A percentile compares a stretch with the other conserved stretches of the same genome.
These are phyloP conservation scores for Mola mola DNA, from an alignment of 2,113 vertebrate genomes.

Conservation along the genomic window DNA sequence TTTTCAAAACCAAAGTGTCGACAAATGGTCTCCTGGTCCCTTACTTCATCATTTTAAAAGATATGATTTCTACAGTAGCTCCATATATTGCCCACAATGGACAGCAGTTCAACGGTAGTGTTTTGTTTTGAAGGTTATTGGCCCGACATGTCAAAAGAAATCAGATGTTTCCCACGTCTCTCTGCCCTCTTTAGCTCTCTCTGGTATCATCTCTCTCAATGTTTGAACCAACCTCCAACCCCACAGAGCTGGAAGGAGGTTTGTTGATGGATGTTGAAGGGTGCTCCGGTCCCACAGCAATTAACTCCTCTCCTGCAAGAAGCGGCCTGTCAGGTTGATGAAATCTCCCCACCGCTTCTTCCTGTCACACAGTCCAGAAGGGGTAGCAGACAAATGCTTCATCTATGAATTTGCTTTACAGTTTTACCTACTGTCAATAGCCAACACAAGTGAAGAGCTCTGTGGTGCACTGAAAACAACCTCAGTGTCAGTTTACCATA, in stretches of 20 bases:
- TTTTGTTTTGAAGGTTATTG: slow-evolving; percentile 73
- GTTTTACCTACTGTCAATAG: slow-evolving; percentile 62
- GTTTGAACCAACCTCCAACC: slow-evolving; percentile 71
- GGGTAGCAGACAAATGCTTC: slow-evolving; percentile 73
- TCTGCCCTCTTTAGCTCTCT: slow-evolving; percentile 60
- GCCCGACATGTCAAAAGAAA: slow-evolving; percentile 69
- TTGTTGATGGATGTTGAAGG: slow-evolving; percentile 80
- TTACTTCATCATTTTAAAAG: background rate
- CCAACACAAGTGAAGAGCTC: slow-evolving; percentile 32
- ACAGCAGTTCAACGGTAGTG: slow-evolving; percentile 40
- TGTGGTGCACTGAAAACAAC: slow-evolving; percentile 30
- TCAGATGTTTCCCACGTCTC: slow-evolving; percentile 68
- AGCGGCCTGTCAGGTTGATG: slow-evolving; percentile 77
- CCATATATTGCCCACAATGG: slow-evolving; percentile 26
- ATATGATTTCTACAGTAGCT: background rate
- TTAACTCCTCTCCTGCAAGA: slow-evolving; percentile 81
- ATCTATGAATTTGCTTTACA: slow-evolving; percentile 73
- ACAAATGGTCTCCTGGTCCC: background rate
- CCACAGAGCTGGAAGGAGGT: slow-evolving; percentile 66
- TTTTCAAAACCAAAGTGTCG: too few species aligned
- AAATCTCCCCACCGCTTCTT: slow-evolving; percentile 68
- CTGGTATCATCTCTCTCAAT: slow-evolving; percentile 51
- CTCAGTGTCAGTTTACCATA: slow-evolving; percentile 4
- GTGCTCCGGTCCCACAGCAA: slow-evolving; percentile 79
- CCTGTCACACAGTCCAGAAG: slow-evolving; percentile 70